Evolutionary conservation across 2,888 invertebrate species (phyloP).

Genomic region (Drosophila mimetica): DNA sequence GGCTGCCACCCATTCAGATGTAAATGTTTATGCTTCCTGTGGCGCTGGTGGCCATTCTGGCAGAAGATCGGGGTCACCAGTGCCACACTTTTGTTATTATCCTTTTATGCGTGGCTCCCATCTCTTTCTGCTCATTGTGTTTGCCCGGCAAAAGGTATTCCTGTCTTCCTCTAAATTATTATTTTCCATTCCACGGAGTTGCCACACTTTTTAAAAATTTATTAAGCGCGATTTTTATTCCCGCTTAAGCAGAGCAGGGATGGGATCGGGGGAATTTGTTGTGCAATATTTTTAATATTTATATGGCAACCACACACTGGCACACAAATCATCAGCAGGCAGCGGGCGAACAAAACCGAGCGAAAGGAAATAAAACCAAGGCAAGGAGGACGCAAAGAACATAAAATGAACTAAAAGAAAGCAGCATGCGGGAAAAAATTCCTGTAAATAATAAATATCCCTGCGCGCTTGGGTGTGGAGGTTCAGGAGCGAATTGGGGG

Average conservation of each 20-base stretch:
- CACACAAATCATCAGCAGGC: constrained; percentile 78
- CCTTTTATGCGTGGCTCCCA: constrained; percentile 52
- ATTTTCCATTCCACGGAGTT: constrained; percentile 65
- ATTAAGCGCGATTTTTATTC: constrained; percentile 66
- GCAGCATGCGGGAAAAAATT: constrained; percentile 59
- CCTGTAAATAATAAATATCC: constrained; percentile 77
- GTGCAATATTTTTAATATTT: constrained; percentile 79
- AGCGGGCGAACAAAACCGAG: constrained; percentile 38
- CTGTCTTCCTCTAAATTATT: constrained; percentile 60
- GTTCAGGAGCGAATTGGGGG: constrained; percentile 43
- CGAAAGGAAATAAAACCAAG: constrained; percentile 36
- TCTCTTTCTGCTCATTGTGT: constrained; percentile 21
- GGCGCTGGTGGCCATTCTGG: constrained; percentile 30
- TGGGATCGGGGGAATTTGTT: constrained; percentile 56
- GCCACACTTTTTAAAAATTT: constrained; percentile 78
- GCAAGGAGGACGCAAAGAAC: constrained; percentile 18
- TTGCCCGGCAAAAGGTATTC: constrained; percentile 38
- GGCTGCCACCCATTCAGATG: constrained; percentile 64
- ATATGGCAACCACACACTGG: constrained; percentile 74
- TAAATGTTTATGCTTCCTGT: constrained; percentile 74
- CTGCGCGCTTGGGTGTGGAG: constrained; percentile 27
- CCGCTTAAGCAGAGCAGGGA: constrained; percentile 42
- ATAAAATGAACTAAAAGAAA: constrained; percentile 34
- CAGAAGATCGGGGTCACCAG: constrained; percentile 50
- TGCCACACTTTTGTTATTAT: constrained; percentile 70